Evolutionary conservation across 2,888 invertebrate species (phyloP).

Genomic region (Standfussiana lucernea): DNA sequence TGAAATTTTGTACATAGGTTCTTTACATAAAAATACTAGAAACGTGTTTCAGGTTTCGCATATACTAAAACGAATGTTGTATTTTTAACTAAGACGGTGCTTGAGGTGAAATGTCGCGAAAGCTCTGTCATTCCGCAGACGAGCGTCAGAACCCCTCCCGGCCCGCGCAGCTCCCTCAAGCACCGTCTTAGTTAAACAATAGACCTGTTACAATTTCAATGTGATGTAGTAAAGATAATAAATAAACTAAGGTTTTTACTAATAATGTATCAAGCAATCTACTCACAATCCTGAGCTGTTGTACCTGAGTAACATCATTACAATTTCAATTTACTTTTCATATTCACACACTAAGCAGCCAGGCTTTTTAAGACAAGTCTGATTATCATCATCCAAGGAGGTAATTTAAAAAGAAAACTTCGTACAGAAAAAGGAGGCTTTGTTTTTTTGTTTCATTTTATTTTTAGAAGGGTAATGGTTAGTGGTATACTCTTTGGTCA

Average conservation of each 20-base stretch:
- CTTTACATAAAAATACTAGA: no score
- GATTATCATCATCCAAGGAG: slow-evolving; percentile 9
- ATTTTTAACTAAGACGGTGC: no score
- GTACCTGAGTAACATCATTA: slow-evolving; percentile 62
- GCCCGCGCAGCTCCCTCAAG: neutral
- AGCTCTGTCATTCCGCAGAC: neutral
- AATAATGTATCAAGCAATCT: slow-evolving; percentile 56
- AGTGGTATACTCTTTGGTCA: neutral
- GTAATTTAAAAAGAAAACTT: neutral
- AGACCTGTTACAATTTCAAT: slow-evolving; percentile 13
- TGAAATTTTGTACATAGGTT: no score
- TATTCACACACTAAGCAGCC: slow-evolving; percentile 19
- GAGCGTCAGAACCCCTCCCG: neutral
- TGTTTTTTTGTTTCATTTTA: neutral
- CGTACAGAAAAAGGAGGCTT: neutral
- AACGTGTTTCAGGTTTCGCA: no score
- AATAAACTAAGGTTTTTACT: slow-evolving; percentile 43
- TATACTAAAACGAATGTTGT: no score
- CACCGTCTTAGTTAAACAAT: neutral
- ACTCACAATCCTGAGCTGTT: slow-evolving; percentile 63
- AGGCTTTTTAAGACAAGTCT: slow-evolving; percentile 21
- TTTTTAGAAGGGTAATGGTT: no score
- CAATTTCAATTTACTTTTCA: slow-evolving; percentile 47
- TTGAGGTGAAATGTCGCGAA: neutral
- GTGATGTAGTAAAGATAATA: slow-evolving; percentile 14